Evolutionary conservation across 2,113 vertebrate species (phyloP), one percentile per base, ranked within the genome.

Genomic region (Paramormyrops kingsleyae): DNA sequence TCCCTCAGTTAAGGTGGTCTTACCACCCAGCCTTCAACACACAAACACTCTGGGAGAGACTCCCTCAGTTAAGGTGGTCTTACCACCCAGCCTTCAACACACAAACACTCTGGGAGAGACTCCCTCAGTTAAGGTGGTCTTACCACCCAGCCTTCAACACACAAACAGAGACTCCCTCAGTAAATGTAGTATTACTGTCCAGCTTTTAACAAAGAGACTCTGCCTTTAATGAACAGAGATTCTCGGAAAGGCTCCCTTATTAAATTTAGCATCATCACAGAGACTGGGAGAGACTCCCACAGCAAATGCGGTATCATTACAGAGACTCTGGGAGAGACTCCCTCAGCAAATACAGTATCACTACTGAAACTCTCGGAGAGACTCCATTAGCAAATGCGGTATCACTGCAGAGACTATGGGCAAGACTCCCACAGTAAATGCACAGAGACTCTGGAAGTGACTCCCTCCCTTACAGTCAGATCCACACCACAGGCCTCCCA

Each of bases 341-440:
- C 90, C 90, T 91, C 90, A 94, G 94, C 94, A 95, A 95, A 95
- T 93, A 92, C 87, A 90, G 94, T 92, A 94, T 95, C 93, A 95
- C 3, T 21, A 35, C 27, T 12, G 27, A 31, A 13, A 74, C 31
- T 74, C 31, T 74, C 0, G 4, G 70, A 74, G 12, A 92, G 92
- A 44, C 53, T 47, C 88, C 90, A 90, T 91, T 90, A 94, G 94
- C 93, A 95, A 95, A 95, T 92, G 93, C 85, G 90, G 94, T 92
- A 94, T 95, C 93, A 95, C 27, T 13, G 93, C 21, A 21, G 35
- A 31, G 52, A 90, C 89, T 88, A 83, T 59, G 88, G 50, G 31
- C 9, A 3, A 92, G 91, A 44, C 52, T 46, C 89, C 90, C 90
- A 91, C 90, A 94, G 94, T 93, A 95, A 95, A 95, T 90, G 91